A percentile compares a stretch with the other conserved stretches of the same genome.
These are phyloP conservation scores for Dasyprocta punctata DNA, from an alignment of 2,113 vertebrate species.

Conservation along the genomic window DNA sequence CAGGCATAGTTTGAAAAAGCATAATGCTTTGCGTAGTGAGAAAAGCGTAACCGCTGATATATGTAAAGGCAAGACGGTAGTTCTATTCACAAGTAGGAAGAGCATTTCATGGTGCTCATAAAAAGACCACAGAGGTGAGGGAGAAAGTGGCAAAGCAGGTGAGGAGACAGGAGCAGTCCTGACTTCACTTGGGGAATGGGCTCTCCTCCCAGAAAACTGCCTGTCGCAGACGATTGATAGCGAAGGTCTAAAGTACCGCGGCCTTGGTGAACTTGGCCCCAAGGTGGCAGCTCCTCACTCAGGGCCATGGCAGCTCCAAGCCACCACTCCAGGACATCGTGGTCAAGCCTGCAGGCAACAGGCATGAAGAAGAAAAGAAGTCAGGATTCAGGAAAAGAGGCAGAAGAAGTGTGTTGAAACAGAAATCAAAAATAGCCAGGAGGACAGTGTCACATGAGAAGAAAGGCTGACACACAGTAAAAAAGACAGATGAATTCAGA, in stretches of 20 bases:
- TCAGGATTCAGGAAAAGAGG: constrained; percentile 48
- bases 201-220: constrained; percentile 49
- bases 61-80: constrained; percentile 22
- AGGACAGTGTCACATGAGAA: neutral
- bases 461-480: neutral
- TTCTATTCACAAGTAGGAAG: neutral
- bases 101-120: constrained; percentile 24
- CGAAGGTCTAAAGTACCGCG: neutral
- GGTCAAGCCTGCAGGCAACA: neutral
- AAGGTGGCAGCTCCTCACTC: constrained; percentile 3
- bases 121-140: constrained; percentile 31
- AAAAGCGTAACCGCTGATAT: neutral
- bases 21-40: constrained; percentile 18
- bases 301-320: neutral
- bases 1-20: neutral
- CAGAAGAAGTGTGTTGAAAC: neutral
- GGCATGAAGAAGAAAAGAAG: constrained; percentile 34
- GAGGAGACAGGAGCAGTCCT: constrained; percentile 41
- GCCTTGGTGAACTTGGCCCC: neutral
- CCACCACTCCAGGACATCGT: constrained; percentile 15
- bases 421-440: neutral
- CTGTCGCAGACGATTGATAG: constrained; percentile 10
- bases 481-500: neutral
- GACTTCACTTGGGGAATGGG: neutral
- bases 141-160: constrained; percentile 37